These are phyloP conservation scores for Cryptus viduatorius DNA, from an alignment of 2,888 invertebrate genomes.

Conservation along the genomic window DNA sequence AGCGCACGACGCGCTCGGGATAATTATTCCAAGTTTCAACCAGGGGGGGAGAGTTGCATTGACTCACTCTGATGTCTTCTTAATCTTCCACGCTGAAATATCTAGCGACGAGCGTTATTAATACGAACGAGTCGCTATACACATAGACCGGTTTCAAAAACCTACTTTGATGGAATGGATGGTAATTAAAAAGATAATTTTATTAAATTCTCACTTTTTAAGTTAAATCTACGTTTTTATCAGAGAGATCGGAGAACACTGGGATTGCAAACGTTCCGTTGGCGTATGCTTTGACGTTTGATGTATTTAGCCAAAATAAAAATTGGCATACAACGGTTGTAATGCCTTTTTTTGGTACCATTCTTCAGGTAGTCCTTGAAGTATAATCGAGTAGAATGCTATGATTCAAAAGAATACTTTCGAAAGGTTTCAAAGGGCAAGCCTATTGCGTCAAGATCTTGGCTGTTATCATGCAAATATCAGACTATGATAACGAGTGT, in stretches of 20 bases:
- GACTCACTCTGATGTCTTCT: constrained; percentile 65
- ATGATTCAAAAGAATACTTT: too few relatives aligned
- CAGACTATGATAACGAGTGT: neutral
- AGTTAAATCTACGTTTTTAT: neutral
- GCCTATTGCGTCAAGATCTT: too few relatives aligned
- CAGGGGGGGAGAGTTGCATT: constrained; percentile 45
- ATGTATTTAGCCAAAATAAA: too few relatives aligned
- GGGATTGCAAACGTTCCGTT: neutral
- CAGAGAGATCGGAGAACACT: neutral
- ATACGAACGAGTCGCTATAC: constrained; percentile 30
- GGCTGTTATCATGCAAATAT: neutral
- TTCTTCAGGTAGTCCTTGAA: too few relatives aligned
- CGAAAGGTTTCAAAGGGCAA: too few relatives aligned
- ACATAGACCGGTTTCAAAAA: neutral
- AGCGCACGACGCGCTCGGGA: constrained; percentile 55
- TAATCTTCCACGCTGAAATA: constrained; percentile 53
- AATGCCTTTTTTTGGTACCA: too few relatives aligned
- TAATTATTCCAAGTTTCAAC: constrained; percentile 69
- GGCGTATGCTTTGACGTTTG: too few relatives aligned
- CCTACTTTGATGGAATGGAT: neutral
- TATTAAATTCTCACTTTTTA: neutral
- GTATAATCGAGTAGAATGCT: too few relatives aligned
- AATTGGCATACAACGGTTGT: too few relatives aligned
- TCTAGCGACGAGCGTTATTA: constrained; percentile 48
- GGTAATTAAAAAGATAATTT: constrained; percentile 1